These are phyloP conservation scores for Palythoa heliodiscus DNA, from an alignment of 92 coral and sea anemone species.

Conservation along the genomic window DNA sequence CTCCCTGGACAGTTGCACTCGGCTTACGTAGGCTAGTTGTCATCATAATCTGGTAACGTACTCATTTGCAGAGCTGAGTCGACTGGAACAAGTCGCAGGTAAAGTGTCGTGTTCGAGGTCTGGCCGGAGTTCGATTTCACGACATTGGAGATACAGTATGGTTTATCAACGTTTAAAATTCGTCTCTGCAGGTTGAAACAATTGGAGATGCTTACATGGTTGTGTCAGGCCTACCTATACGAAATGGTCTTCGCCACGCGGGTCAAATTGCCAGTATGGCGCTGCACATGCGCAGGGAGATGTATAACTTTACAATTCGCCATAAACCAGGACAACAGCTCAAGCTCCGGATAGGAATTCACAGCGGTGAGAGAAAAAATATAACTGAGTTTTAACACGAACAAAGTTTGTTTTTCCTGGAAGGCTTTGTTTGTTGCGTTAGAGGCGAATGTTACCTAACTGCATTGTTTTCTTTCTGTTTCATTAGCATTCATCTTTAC, in stretches of 20 bases:
- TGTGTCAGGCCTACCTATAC: conserved; percentile 92
- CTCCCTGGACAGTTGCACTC: too few species aligned
- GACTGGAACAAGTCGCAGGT: too few species aligned
- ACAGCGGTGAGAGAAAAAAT: conserved; percentile 74
- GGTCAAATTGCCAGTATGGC: conserved; percentile 96
- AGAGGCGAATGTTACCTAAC: too few species aligned
- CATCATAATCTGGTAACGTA: too few species aligned
- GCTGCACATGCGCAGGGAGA: conserved; percentile 85
- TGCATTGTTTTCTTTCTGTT: too few species aligned
- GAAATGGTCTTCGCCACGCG: conserved; percentile 88
- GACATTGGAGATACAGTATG: too few species aligned
- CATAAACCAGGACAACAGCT: conserved; percentile 87
- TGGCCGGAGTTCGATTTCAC: too few species aligned
- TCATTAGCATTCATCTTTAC: too few species aligned
- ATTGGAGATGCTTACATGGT: conserved; percentile 99
- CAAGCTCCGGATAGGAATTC: conserved; percentile 89
- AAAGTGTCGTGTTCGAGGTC: too few species aligned
- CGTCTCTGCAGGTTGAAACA: conserved; percentile 81
- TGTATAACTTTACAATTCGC: conserved; percentile 76
- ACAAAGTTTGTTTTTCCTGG: background rate
- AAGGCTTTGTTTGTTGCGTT: too few species aligned
- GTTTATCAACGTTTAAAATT: background rate
- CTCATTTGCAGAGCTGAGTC: too few species aligned
- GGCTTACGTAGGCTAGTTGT: too few species aligned
- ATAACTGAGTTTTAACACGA: background rate